These are phyloP conservation scores for Lucifuga dentata DNA, from an alignment of 2,113 vertebrate species.

Conservation along the genomic window DNA sequence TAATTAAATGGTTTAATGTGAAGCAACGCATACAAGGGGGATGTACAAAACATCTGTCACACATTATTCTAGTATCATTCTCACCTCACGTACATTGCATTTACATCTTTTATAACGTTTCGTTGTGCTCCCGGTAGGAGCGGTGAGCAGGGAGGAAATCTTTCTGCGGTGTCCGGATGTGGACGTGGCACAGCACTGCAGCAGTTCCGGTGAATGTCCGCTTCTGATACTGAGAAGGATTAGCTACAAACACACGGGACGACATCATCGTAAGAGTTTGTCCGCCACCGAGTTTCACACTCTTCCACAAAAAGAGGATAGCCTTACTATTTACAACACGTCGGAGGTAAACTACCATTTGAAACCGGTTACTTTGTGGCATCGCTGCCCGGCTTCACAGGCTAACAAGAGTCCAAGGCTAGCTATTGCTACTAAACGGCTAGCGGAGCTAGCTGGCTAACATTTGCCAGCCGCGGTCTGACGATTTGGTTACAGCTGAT, in stretches of 20 bases:
- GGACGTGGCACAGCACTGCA: constrained; percentile 84
- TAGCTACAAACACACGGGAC: constrained; percentile 75
- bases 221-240: constrained; percentile 76
- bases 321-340: constrained; percentile 43
- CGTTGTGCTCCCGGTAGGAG: background rate
- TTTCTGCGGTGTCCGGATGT: constrained; percentile 74
- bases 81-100: too few relatives aligned
- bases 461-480: constrained; percentile 17
- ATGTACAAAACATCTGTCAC: too few relatives aligned
- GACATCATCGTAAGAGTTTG: constrained; percentile 50
- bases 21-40: too few relatives aligned
- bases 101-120: too few relatives aligned
- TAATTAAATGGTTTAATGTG: too few relatives aligned
- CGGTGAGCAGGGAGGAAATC: constrained; percentile 43
- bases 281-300: constrained; percentile 41
- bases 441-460: constrained; percentile 38
- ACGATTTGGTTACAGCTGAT: constrained; percentile 65
- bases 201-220: constrained; percentile 83
- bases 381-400: constrained; percentile 13
- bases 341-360: constrained; percentile 69
- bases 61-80: too few relatives aligned
- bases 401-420: background rate
- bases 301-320: constrained; percentile 40
- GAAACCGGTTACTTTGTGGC: background rate
- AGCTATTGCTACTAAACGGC: constrained; percentile 19